phyloP scores from a whole-genome alignment of 2,888 invertebrate genomes.

The Monochamus alternatus region DNA sequence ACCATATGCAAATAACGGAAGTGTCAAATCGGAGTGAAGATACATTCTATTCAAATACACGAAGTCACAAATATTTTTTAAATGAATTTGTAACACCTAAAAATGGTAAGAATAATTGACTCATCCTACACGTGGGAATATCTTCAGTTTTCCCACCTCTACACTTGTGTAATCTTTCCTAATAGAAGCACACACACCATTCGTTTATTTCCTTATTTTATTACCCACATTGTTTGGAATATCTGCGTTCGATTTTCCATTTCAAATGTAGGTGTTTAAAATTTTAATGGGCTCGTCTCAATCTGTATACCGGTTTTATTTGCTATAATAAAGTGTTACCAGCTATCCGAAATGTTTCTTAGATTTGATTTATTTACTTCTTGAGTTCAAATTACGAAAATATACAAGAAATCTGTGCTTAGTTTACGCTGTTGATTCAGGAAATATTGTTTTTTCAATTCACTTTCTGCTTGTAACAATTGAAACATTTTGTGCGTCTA shows the following conservation, averaged over 20 bases:
- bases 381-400: not conserved
- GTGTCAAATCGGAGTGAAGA: no score
- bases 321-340: not conserved
- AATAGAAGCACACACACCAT: slow-evolving; percentile 9
- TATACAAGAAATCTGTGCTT: not conserved
- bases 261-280: slow-evolving; percentile 25
- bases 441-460: no score
- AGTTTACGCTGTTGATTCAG: not conserved
- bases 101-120: no score
- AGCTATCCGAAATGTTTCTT: not conserved
- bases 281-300: slow-evolving; percentile 3
- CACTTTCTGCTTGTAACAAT: no score
- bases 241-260: slow-evolving; percentile 24
- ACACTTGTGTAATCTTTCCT: not conserved
- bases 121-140: no score
- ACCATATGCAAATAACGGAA: no score
- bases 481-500: no score
- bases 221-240: slow-evolving; percentile 25
- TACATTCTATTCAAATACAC: no score
- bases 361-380: not conserved
- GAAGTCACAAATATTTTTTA: no score
- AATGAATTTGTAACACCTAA: no score
- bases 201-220: slow-evolving; percentile 26
- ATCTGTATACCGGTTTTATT: slow-evolving; percentile 13
- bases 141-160: not conserved